phyloP scores from a whole-genome alignment of 2,797 vertebrate genomes.

The Gymnocypris eckloni region DNA sequence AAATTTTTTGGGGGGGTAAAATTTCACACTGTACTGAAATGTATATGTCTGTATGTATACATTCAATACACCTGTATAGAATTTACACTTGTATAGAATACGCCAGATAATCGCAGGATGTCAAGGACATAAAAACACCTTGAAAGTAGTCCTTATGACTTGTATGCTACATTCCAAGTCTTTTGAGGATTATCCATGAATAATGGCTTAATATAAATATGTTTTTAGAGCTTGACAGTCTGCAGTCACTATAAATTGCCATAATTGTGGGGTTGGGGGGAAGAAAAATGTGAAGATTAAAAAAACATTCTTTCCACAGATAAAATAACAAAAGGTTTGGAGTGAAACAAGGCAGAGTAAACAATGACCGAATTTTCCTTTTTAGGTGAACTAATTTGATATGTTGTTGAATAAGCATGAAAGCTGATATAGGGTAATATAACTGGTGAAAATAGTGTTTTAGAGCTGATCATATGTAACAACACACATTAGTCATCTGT shows the following conservation, averaged over 20 bases:
- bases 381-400: background rate
- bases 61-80: background rate
- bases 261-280: background rate
- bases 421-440: background rate
- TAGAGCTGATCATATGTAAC: background rate
- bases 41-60: background rate
- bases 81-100: background rate
- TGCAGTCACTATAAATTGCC: background rate
- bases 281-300: background rate
- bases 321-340: background rate
- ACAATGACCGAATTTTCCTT: background rate
- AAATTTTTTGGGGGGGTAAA: background rate
- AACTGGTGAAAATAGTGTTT: background rate
- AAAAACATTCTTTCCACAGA: background rate
- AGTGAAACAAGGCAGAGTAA: background rate
- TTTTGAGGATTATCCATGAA: constrained; percentile 8
- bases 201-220: background rate
- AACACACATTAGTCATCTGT: background rate
- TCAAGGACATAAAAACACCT: background rate
- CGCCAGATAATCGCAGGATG: background rate
- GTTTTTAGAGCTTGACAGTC: background rate
- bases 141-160: background rate
- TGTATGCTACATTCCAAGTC: constrained; percentile 10
- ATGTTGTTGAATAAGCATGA: background rate
- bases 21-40: background rate